Base-by-base conservation (phyloP, 2,797 vertebrate species). In the Cheirogaleus major region DNA sequence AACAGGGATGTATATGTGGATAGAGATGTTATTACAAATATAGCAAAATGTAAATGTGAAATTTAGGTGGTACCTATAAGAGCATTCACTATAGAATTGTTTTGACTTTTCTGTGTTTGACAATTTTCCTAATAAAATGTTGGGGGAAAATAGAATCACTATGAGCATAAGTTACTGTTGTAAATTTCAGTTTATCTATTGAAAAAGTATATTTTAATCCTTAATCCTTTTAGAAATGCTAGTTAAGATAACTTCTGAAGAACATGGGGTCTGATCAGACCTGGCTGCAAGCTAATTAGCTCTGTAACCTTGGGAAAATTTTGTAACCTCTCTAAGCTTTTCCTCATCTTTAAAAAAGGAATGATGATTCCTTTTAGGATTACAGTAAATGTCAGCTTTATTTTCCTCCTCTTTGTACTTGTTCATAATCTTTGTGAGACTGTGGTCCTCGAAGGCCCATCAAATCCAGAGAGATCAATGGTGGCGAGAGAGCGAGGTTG, bases 71-170 rank as follows among this genome's bases (percentile, higher is more conserved):
- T 92, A 22, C 13, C 9, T 65, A 7, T 20, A 50, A 76, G 41
- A 32, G 4, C 55, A 80, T 78, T 88, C 55, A 61, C 8, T 87
- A 13, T 69, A 9, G 35, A 79, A n/a, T 52, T 30, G 2, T 79
- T 57, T 63, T 30, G 20, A 0, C 17, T 91, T 91, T 85, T 76
- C 20, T 95, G 4, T 82, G 20, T 84, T 57, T 96, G 45, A 85
- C n/a, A 81, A 1, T 85, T 88, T 91, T 89, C 30, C 78, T 92
- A 59, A 70, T 81, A 81, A 72, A 93, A 76, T 87, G 9, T 86
- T 94, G 30, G 69, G 11, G 41, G 41, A 67, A 48, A 83, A 63
- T 61, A 43, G 63, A 90, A 83, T 80, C 48, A 90, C 32, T 87
- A 0, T 13, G 55, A 96, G 23, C 48, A 79, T 95, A 35, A 86